Evolutionary conservation across 2,797 vertebrate genomes (phyloP).

Genomic region (Zalophus californianus): DNA sequence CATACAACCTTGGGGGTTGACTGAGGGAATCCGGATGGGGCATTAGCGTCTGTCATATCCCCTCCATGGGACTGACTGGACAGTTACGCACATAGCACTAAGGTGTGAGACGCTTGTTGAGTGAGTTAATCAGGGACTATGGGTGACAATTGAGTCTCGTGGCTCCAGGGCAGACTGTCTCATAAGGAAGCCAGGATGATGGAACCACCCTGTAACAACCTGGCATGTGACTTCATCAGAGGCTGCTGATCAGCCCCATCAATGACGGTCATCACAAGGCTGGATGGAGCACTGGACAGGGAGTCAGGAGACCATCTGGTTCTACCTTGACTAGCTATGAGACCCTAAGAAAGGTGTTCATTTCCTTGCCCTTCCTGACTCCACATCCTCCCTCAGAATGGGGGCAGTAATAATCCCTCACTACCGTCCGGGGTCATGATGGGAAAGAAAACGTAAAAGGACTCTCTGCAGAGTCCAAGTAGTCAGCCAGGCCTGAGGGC

Average conservation of each 20-base stretch:
- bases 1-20: neutral
- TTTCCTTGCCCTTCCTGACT: neutral
- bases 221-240: neutral
- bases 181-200: neutral
- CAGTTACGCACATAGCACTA: accelerated
- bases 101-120: neutral
- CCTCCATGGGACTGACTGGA: neutral
- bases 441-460: neutral
- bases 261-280: neutral
- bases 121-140: neutral
- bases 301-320: neutral
- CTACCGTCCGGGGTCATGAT: neutral
- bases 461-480: no score
- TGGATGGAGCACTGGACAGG: neutral
- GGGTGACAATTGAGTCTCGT: neutral
- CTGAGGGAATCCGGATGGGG: neutral
- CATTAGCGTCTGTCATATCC: accelerated
- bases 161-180: neutral
- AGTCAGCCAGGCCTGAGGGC: neutral
- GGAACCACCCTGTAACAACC: neutral
- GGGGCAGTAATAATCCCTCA: neutral
- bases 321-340: neutral
- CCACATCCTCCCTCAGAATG: neutral
- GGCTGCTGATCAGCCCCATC: neutral
- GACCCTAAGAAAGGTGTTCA: neutral